Conservation (phyloP, 1,140 invertebrate genomes). For the Trichonephila clavata region DNA sequence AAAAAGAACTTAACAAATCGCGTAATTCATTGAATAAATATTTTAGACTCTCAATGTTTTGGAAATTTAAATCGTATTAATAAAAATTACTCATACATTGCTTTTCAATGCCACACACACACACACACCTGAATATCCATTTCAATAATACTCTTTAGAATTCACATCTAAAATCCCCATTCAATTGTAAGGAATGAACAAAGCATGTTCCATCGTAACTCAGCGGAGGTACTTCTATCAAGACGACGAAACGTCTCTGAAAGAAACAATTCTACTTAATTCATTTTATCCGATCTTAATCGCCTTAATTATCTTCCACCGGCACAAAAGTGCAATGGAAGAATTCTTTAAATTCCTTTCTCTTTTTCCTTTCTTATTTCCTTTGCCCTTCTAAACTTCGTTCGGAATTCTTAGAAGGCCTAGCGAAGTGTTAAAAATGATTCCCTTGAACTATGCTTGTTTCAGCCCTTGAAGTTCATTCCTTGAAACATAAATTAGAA, state of each 20-base stretch:
- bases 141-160: too few relatives aligned
- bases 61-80: too few relatives aligned
- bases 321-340: background rate
- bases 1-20: too few relatives aligned
- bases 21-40: too few relatives aligned
- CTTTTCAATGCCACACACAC: too few relatives aligned
- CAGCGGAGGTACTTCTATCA: background rate
- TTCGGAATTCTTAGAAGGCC: background rate
- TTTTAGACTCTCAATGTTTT: too few relatives aligned
- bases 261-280: background rate
- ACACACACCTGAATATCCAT: too few relatives aligned
- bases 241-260: background rate
- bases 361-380: background rate
- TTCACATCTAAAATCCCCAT: too few relatives aligned
- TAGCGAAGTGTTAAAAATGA: conserved; percentile 7
- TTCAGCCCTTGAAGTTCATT: background rate
- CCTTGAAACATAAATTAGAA: background rate
- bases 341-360: conserved; percentile 12
- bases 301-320: conserved; percentile 22
- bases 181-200: background rate
- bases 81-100: too few relatives aligned
- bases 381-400: background rate
- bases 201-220: background rate
- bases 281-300: conserved; percentile 28
- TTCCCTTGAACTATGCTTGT: background rate